phyloP scores from a whole-genome alignment of 35 echinoderm and acorn worm species.

The Anneissia japonica region DNA sequence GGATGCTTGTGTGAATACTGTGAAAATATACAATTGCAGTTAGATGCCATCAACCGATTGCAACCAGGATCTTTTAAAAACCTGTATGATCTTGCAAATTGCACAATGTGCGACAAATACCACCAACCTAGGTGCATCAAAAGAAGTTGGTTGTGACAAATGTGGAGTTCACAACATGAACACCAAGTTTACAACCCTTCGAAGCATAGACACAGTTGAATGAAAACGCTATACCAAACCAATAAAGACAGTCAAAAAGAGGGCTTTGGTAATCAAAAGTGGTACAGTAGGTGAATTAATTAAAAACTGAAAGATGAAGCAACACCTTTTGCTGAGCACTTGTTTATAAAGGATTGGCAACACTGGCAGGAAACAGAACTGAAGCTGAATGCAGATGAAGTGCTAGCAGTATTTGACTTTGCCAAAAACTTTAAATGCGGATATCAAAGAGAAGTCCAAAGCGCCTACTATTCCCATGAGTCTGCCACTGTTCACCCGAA shows the following conservation, averaged over 20 bases:
- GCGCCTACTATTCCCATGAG: constrained; percentile 61
- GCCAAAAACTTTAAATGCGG: constrained; percentile 68
- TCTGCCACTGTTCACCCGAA: constrained; percentile 62
- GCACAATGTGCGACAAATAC: constrained; percentile 19
- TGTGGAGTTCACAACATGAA: constrained; percentile 19
- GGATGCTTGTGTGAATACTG: constrained; percentile 45
- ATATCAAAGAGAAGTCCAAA: constrained; percentile 63
- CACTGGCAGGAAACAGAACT: constrained; percentile 25
- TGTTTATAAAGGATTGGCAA: constrained; percentile 78
- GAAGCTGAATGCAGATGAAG: constrained; percentile 29
- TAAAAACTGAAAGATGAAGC: constrained; percentile 38
- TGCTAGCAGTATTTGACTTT: constrained; percentile 50
- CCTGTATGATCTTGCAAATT: background rate
- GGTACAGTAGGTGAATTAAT: constrained; percentile 27
- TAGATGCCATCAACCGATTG: background rate
- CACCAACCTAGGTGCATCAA: constrained; percentile 5
- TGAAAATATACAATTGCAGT: constrained; percentile 22
- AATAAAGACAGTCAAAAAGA: constrained; percentile 20
- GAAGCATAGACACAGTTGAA: background rate
- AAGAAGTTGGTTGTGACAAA: background rate
- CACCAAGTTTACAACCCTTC: background rate
- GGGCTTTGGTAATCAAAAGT: constrained; percentile 13
- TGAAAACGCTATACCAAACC: constrained; percentile 34
- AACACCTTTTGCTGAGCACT: constrained; percentile 26
- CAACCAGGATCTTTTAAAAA: background rate